Base-by-base conservation (phyloP, 2,113 vertebrate genomes). In the Stigmatopora argus region DNA sequence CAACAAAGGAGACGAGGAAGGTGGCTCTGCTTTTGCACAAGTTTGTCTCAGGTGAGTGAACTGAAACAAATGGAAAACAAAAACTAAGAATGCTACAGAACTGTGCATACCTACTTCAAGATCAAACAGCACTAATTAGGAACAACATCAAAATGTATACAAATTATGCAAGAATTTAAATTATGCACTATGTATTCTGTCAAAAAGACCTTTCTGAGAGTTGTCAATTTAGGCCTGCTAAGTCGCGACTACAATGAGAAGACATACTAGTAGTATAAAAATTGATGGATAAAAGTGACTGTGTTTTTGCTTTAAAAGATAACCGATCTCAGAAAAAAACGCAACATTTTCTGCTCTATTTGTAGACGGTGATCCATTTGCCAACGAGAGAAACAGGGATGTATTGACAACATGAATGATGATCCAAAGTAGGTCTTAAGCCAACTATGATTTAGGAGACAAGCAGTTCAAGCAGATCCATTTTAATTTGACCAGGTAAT, bases 381-480 rank as follows among this genome's bases (percentile, higher is more conserved):
- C n/a, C n/a, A 60, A 6, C 69, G 76, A 31, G 75, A 65, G 46
- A 74, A 84, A 61, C 66, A 74, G 46, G 19, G 76, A 6, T 83
- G 51, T 72, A 62, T 63, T 10, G 75, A 77, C 56, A 63, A 47
- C 46, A 46, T 62, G 14, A 67, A 61, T 4, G 34, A 52, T 26
- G 38, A 12, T 10, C 35, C 80, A 26, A 74, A 52, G 9, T 41
- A 68, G 48, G 6, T 46, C 60, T 67, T 67, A 47, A 63, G 11
- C 13, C 64, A 68, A 62, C 74, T 82, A 58, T 66, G 73, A n/a
- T 45, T 45, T 34, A 82, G 80, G 74, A 82, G 55, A 49, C 78
- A 65, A 35, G 72, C 47, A 7, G 58, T 8, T 51, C 71, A 62
- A 45, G 46, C 64, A 55, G 65, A 72, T 11, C 49, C 65, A 13